Base-by-base conservation (phyloP, 1,140 invertebrate species). In the Bombus turneri region DNA sequence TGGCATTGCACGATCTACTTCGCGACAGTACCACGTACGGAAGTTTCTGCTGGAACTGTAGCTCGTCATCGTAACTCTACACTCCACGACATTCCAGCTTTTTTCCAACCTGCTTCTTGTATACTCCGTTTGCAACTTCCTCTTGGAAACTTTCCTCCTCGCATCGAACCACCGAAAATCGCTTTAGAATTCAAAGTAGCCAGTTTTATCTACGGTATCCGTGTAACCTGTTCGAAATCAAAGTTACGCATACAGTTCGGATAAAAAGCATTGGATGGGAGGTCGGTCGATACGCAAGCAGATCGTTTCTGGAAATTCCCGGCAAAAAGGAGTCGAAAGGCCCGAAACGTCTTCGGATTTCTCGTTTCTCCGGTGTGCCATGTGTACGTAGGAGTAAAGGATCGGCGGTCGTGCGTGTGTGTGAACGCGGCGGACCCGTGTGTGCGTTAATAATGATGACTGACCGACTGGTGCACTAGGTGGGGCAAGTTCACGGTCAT, bases 401-500 rank as follows among this genome's bases (percentile, higher is more conserved):
- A 79, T 71, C 64, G 59, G 81, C 79, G 37, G 31, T 28, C 25
- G 85, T 57, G 74, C 18, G 47, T 34, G 47, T 76, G 78, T 66
- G 81, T 41, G 74, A 22, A 74, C 64, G 69, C 81, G 53, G 39
- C 39, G 68, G 73, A 39, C 71, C 64, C 74, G 59, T 90, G 89
- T 90, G 86, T 90, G 86, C 86, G 88, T 90, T 90, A 92, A 93
- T 93, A 93, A 92, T 93, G 92, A 93, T 92, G 92, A 93, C 90
- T 91, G 91, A 93, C 91, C 91, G 88, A 89, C 87, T 91, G 85
- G 91, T 85, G 91, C 90, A 88, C 90, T 88, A 89, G 92, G 91
- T 91, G 89, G 92, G 92, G 91, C 92, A 93, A 93, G 92, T 93
- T 93, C 92, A 93, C 88, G 92, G 92, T 90, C 92, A 90, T 83